A percentile compares a stretch with the other conserved stretches of the same genome.
Conservation (phyloP, 2,113 vertebrate species). For the Colius striatus region DNA sequence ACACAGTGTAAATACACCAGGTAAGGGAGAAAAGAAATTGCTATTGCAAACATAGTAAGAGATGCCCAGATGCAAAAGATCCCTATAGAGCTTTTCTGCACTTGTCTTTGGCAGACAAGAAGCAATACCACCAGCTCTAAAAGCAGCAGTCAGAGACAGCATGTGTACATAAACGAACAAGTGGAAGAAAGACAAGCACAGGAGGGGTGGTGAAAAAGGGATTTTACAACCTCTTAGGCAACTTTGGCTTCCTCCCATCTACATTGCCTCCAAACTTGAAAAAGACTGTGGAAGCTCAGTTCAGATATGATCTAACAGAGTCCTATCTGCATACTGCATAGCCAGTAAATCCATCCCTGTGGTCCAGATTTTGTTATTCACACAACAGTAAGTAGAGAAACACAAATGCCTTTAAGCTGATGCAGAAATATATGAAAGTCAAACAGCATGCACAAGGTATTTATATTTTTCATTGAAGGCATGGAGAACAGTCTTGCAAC, state of each 20-base stretch:
- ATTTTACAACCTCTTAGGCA: not conserved
- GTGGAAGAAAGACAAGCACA: not conserved
- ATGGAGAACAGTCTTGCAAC: not conserved
- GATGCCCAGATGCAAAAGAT: not conserved
- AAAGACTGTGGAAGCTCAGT: not conserved
- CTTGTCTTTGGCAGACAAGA: not conserved
- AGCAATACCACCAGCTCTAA: not conserved
- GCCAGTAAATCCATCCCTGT: not conserved
- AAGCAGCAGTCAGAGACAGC: not conserved
- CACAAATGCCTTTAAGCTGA: not conserved
- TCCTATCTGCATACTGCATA: accelerated
- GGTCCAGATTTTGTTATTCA: not conserved
- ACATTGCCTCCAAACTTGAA: not conserved
- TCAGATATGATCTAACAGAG: not conserved
- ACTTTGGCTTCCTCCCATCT: not conserved
- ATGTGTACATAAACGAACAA: not conserved
- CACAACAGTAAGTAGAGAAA: not conserved
- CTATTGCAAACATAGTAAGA: not conserved
- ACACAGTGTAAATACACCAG: slow-evolving; percentile 7
- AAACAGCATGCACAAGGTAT: not conserved
- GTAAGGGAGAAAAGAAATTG: not conserved
- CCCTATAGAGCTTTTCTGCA: not conserved
- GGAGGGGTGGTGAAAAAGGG: not conserved
- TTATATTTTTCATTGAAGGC: not conserved
- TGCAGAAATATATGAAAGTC: not conserved